A percentile compares a stretch with the other conserved stretches of the same genome.
Evolutionary conservation across 2,797 vertebrate genomes (phyloP).

Genomic region (Peromyscus eremicus): DNA sequence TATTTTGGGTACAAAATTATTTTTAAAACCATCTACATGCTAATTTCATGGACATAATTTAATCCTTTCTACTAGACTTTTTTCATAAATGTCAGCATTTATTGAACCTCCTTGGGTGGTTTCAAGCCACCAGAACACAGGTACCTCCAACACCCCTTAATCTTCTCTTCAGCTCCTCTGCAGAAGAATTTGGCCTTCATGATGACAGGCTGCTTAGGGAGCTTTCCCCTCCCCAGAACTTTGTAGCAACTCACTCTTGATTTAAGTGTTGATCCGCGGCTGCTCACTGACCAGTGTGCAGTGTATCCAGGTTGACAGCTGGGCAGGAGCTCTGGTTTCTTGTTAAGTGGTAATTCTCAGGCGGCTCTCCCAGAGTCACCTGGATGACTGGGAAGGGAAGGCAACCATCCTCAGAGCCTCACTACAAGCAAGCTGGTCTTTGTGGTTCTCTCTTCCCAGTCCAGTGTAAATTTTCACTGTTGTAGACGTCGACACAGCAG

Average conservation of each 20-base stretch:
- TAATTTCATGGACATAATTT: neutral
- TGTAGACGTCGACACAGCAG: neutral
- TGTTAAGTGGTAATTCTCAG: slow-evolving; percentile 96
- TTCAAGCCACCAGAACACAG: neutral
- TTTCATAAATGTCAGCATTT: neutral
- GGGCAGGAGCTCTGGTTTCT: slow-evolving; percentile 93
- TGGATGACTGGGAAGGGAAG: slow-evolving; percentile 89
- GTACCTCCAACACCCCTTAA: neutral
- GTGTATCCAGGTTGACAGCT: slow-evolving; percentile 94
- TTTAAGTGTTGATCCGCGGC: slow-evolving; percentile 93
- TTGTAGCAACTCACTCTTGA: slow-evolving; percentile 91
- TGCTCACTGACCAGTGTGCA: slow-evolving; percentile 96
- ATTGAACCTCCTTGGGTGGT: neutral
- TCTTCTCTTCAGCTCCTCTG: neutral
- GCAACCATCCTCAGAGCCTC: neutral
- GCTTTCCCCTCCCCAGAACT: too few relatives aligned
- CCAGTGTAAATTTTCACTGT: neutral
- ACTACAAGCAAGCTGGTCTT: neutral
- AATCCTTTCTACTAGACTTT: neutral
- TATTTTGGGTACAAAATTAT: neutral
- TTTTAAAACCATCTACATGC: neutral
- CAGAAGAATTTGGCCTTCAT: neutral
- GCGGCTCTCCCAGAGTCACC: slow-evolving; percentile 95
- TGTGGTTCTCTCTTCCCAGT: neutral
- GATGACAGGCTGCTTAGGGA: neutral